A percentile compares a stretch with the other conserved stretches of the same genome.
Evolutionary conservation across 2,888 invertebrate genomes (phyloP).

Genomic region (Eudemis profundana): DNA sequence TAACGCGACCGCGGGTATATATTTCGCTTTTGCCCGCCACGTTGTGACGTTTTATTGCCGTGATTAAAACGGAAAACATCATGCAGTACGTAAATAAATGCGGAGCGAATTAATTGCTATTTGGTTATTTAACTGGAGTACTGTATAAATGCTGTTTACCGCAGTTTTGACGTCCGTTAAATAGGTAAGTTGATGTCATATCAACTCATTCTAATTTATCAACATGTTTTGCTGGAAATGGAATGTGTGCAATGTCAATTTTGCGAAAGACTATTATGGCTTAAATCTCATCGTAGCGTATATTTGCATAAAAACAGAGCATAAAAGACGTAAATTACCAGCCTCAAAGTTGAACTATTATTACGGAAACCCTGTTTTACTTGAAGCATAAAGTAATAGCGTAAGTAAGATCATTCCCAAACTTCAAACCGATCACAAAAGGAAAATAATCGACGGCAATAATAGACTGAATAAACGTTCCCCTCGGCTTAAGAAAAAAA

Average conservation of each 20-base stretch:
- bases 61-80: constrained; percentile 58
- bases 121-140: constrained; percentile 58
- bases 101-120: constrained; percentile 59
- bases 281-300: too few species aligned
- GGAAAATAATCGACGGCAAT: constrained; percentile 76
- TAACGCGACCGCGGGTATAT: constrained; percentile 46
- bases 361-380: constrained; percentile 18
- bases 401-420: constrained; percentile 58
- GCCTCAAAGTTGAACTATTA: constrained; percentile 23
- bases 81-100: constrained; percentile 41
- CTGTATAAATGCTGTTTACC: constrained; percentile 16
- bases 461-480: constrained; percentile 81
- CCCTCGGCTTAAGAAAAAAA: constrained; percentile 68
- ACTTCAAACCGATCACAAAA: constrained; percentile 72
- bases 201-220: constrained; percentile 6
- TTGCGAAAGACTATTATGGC: too few species aligned
- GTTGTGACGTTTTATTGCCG: constrained; percentile 52
- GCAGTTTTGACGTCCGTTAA: constrained; percentile 11
- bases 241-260: background rate
- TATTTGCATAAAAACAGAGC: too few species aligned
- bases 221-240: background rate
- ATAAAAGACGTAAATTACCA: constrained; percentile 1
- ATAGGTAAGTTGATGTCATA: constrained; percentile 12
- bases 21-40: constrained; percentile 49
- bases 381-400: constrained; percentile 34